A percentile compares a stretch with the other conserved stretches of the same genome.
These are phyloP conservation scores for Lates japonicus DNA, from an alignment of 2,797 vertebrate species.

Conservation along the genomic window DNA sequence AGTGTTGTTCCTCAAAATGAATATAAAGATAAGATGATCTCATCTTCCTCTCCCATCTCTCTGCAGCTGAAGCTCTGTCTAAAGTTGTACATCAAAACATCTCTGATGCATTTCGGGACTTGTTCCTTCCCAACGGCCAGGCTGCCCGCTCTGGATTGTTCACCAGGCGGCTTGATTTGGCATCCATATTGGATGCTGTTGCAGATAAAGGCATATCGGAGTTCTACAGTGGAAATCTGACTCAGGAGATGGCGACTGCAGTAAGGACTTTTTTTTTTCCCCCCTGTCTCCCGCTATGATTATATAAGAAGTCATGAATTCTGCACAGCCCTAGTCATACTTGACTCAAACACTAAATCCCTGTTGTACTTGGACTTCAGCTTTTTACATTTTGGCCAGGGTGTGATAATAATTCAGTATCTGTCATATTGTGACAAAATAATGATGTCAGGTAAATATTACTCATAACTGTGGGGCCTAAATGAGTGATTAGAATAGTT, in stretches of 20 bases:
- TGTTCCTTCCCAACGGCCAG: conserved; percentile 89
- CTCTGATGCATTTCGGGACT: conserved; percentile 88
- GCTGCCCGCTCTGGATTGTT: conserved; percentile 88
- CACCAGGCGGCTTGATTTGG: conserved; percentile 89
- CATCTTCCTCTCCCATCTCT: conserved; percentile 16
- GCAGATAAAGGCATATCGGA: conserved; percentile 88
- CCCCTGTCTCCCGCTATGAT: conserved; percentile 1
- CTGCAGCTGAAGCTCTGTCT: conserved; percentile 90
- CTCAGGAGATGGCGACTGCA: conserved; percentile 91
- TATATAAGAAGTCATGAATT: conserved; percentile 49
- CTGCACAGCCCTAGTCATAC: conserved; percentile 26
- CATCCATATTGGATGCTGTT: conserved; percentile 88
- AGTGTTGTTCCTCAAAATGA: not conserved
- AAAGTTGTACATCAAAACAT: conserved; percentile 89
- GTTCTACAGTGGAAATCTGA: conserved; percentile 93
- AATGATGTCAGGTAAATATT: not conserved
- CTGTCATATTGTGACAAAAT: not conserved
- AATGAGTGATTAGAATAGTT: not conserved
- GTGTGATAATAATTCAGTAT: not conserved
- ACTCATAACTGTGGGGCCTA: not conserved
- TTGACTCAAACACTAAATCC: not conserved
- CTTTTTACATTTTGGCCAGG: not conserved
- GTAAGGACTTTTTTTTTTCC: conserved; percentile 78
- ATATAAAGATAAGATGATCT: not conserved
- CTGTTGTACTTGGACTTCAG: not conserved